phyloP scores from a whole-genome alignment of 2,113 vertebrate species.

The Colius striatus region DNA sequence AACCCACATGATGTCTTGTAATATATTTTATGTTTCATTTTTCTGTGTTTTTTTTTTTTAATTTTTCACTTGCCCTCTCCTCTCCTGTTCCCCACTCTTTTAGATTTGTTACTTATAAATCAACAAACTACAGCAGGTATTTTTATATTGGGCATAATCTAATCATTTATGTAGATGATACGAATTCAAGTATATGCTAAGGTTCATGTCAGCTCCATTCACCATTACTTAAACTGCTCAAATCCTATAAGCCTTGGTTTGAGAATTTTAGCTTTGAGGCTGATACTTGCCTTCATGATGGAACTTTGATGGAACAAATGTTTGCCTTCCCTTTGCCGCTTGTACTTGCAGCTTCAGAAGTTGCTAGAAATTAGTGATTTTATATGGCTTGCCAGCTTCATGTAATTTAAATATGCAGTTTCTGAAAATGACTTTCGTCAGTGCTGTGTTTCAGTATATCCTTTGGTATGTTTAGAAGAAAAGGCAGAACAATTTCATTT shows the following conservation, averaged over 20 bases:
- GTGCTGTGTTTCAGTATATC: background rate
- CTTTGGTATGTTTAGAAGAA: background rate
- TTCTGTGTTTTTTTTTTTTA: background rate
- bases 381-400: background rate
- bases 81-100: background rate
- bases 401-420: background rate
- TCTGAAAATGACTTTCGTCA: background rate
- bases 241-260: background rate
- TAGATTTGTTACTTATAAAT: background rate
- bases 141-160: background rate
- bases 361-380: background rate
- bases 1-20: background rate
- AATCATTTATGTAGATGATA: background rate
- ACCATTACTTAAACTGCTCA: background rate
- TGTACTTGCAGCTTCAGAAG: background rate
- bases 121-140: background rate
- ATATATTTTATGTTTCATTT: background rate
- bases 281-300: background rate
- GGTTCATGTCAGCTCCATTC: background rate
- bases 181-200: background rate
- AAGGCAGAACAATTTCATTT: background rate
- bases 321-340: background rate
- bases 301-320: background rate
- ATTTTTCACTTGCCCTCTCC: background rate
- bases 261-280: background rate